Evolutionary conservation across 2,888 invertebrate species (phyloP).

Genomic region (Platycheirus rosarum): DNA sequence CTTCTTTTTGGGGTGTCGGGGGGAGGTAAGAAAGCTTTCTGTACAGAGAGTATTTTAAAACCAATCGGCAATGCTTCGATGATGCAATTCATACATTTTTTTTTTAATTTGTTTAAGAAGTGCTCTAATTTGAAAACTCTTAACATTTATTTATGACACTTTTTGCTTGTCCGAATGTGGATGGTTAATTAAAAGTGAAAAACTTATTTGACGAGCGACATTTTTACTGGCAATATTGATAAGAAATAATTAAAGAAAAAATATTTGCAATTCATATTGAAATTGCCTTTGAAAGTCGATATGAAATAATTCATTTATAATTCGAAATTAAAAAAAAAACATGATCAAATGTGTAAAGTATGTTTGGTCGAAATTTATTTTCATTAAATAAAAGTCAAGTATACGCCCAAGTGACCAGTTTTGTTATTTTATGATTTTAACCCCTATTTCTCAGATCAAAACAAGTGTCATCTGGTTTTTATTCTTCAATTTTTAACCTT

Average conservation of each 20-base stretch:
- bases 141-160: not conserved
- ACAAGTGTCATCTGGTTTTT: no score
- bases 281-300: no score
- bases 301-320: no score
- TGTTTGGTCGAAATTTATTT: no score
- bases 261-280: no score
- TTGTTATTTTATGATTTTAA: no score
- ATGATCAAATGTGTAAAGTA: no score
- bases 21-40: not conserved
- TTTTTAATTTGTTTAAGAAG: no score
- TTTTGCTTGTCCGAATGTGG: not conserved
- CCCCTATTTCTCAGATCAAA: no score
- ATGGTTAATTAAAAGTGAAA: conserved; percentile 4
- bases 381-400: not conserved
- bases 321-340: no score
- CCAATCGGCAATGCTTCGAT: conserved; percentile 3
- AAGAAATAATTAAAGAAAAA: no score
- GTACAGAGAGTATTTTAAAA: conserved; percentile 17
- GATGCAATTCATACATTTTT: not conserved
- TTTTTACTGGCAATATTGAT: not conserved
- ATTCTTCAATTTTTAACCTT: no score
- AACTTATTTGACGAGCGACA: not conserved
- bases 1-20: not conserved
- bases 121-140: not conserved
- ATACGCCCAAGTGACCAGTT: not conserved